These are phyloP conservation scores for Pharmacophagus antenor DNA, from an alignment of 2,888 invertebrate species.

Conservation along the genomic window DNA sequence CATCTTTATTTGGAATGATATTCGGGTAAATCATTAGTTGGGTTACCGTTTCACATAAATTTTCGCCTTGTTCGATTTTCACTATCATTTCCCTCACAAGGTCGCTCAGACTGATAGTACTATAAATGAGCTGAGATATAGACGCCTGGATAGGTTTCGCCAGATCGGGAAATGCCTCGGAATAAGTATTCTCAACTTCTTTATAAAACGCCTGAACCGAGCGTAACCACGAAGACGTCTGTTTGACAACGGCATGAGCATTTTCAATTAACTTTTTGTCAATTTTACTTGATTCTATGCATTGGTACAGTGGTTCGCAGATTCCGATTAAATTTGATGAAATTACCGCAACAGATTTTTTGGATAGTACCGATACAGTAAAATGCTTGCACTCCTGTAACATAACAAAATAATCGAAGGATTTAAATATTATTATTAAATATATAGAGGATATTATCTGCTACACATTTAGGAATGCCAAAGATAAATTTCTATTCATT, in stretches of 20 bases:
- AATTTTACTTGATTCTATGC: constrained; percentile 37
- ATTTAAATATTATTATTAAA: background rate
- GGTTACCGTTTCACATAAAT: constrained; percentile 51
- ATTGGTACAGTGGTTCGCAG: constrained; percentile 46
- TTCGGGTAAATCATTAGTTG: constrained; percentile 79
- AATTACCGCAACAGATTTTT: constrained; percentile 51
- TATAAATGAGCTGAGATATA: constrained; percentile 84
- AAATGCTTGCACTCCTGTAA: constrained; percentile 75
- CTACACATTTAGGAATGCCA: too few species aligned
- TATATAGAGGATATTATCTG: too few species aligned
- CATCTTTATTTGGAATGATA: constrained; percentile 43
- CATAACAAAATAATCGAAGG: background rate
- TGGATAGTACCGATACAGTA: constrained; percentile 62
- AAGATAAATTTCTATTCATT: too few species aligned
- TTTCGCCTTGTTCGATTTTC: constrained; percentile 53
- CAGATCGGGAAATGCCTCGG: constrained; percentile 89
- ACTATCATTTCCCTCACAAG: constrained; percentile 71
- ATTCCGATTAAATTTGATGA: constrained; percentile 46
- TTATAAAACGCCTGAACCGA: constrained; percentile 80
- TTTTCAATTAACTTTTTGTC: constrained; percentile 40
- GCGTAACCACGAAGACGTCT: constrained; percentile 74
- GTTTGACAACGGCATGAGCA: constrained; percentile 58
- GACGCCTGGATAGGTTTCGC: constrained; percentile 86
- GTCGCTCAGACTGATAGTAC: constrained; percentile 80
- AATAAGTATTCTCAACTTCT: constrained; percentile 78